Base-by-base conservation (phyloP, 2,797 vertebrate species). In the Siniperca undulata region DNA sequence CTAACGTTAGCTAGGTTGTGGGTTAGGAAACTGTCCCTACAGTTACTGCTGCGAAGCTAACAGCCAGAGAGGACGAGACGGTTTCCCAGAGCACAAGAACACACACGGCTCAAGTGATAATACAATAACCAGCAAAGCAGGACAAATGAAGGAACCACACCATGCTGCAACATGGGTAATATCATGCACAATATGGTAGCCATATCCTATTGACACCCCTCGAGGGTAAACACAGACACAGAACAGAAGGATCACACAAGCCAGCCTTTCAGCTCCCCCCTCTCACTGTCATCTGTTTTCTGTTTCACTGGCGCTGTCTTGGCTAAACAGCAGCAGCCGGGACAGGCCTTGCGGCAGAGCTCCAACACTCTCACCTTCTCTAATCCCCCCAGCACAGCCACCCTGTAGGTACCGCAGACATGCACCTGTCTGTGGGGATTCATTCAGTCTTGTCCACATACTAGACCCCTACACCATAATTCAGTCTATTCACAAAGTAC, bases 221-320 rank as follows among this genome's bases (percentile, higher is more conserved):
- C 77, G 24, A 92, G 92, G 91, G 90, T 88, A 88, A 93, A 94
- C 79, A 91, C 90, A 91, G 88, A 94, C 90, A 53, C 74, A 87
- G 86, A 93, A 89, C 86, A 93, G 89, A 90, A 91, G 86, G 89
- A 92, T 70, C 83, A 73, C 81, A 79, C 84, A 70, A 85, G 79
- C 80, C 84, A 89, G 85, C 73, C 88, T 82, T 91, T 91, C 67
- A 66, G 65, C 82, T 4, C 22, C 78, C 82, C 74, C 71, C 78
- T 68, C 78, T 59, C 74, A 42, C 83, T 11, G 80, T 93, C 95
- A 96, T 96, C 94, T 96, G 95, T 91, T 95, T 95, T 92, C 77
- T 85, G 91, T 95, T 95, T 94, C 69, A 24, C 80, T 90, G 91
- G 87, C 66, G 77, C 91, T 89, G 82, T 59, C 73, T 89, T 81